A percentile compares a stretch with the other conserved stretches of the same genome.
Evolutionary conservation across 1,140 invertebrate genomes (phyloP).

Genomic region (Arion vulgaris): DNA sequence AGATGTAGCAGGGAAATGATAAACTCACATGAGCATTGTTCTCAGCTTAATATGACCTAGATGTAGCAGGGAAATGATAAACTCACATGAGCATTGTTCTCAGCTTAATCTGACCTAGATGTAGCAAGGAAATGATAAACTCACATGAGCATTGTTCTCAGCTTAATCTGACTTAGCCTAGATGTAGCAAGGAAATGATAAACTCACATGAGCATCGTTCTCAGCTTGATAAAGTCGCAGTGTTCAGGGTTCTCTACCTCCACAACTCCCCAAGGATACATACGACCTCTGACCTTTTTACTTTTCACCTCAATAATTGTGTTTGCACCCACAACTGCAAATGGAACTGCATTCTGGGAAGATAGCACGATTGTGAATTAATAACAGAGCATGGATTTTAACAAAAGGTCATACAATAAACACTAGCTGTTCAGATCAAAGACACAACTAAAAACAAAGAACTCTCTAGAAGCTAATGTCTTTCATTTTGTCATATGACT

Average conservation of each 20-base stretch:
- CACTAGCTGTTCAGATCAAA: background rate
- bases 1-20: no score
- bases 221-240: constrained; percentile 73
- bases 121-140: no score
- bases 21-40: no score
- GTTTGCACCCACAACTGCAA: constrained; percentile 72
- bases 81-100: no score
- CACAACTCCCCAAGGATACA: constrained; percentile 74
- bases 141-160: no score
- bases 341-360: constrained; percentile 70
- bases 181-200: no score
- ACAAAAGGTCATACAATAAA: background rate
- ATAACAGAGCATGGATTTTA: no score
- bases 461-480: no score
- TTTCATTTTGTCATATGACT: no score
- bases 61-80: background rate
- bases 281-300: constrained; percentile 72
- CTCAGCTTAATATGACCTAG: no score
- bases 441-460: background rate
- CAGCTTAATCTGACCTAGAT: no score
- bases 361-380: background rate
- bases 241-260: constrained; percentile 74
- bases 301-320: constrained; percentile 71
- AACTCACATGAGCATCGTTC: constrained; percentile 85
- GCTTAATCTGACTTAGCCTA: background rate